Base-by-base conservation (phyloP, 2,888 invertebrate species). In the Rhagophthalmus giganteus region DNA sequence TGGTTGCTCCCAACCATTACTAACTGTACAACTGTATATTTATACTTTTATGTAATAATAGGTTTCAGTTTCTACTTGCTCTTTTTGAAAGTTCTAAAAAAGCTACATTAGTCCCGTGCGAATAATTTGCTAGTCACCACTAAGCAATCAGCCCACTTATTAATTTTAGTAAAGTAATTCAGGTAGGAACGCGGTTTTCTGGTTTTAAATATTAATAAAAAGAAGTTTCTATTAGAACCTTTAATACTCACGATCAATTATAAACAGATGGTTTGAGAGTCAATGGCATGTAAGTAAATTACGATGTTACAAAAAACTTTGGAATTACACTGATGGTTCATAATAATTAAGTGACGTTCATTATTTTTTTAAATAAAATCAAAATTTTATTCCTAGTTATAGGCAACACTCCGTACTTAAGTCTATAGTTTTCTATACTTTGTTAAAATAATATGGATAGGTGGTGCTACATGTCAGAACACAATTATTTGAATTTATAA, bases 1-100 rank as follows among this genome's bases (percentile, higher is more conserved):
- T 38, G 48, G 33, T 52, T 45, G 55, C 55, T 48, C 35, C 49
- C 55, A 33, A 48, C 55, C 55, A 48, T 40, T 33, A 45, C 55
- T 51, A 50, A 50, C 45, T 40, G 46, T 39, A 46, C 41, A 40
- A 20, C 20, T 20, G 7, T 7, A 7, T 20, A 20, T 20, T 20
- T 20, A 20, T 20, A 20, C 20, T 20, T 20, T 20, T 20, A 20
- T 20, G 3, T 20, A 20, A 20, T 20, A 20, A 20, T 20, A 7
- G 3, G 7, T 20, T 20, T 7, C 3, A 7, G 20, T 20, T 20
- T 3, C 4, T 7, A 7, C 3, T 20, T 20, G 20, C 7, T 20
- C 7, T 20, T 20, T 20, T 20, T 20, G 20, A 20, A 20, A 5
- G 20, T 20, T 5, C 4, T 20, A 20, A 7, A 20, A 20, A 5